phyloP scores from a whole-genome alignment of 2,797 vertebrate genomes.

The Numenius phaeopus region DNA sequence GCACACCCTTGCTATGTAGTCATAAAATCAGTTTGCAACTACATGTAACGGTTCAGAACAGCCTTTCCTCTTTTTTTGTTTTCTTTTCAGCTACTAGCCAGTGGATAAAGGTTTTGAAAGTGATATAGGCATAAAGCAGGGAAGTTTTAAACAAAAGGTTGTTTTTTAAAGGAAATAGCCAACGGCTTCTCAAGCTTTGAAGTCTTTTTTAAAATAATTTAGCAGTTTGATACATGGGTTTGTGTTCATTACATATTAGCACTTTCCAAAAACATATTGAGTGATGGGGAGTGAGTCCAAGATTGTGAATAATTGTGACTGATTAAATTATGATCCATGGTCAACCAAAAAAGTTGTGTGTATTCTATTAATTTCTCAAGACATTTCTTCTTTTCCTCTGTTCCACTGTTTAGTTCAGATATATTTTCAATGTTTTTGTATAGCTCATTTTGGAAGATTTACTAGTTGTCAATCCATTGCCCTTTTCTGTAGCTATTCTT shows the following conservation, averaged over 20 bases:
- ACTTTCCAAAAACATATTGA: background rate
- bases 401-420: background rate
- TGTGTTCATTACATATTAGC: background rate
- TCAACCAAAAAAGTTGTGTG: background rate
- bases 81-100: background rate
- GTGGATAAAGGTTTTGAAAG: background rate
- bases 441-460: background rate
- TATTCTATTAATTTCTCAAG: background rate
- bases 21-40: background rate
- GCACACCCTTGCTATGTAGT: background rate
- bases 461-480: background rate
- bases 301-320: background rate
- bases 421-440: background rate
- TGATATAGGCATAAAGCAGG: background rate
- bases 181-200: background rate
- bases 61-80: background rate
- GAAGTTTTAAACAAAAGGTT: background rate
- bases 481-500: background rate
- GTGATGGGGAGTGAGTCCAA: background rate
- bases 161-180: background rate
- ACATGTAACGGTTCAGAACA: background rate
- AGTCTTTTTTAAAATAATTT: constrained; percentile 5
- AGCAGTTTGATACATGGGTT: background rate
- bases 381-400: background rate
- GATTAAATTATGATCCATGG: background rate